Conservation (phyloP, 2,888 invertebrate genomes). For the Torymus aiolomorphi region DNA sequence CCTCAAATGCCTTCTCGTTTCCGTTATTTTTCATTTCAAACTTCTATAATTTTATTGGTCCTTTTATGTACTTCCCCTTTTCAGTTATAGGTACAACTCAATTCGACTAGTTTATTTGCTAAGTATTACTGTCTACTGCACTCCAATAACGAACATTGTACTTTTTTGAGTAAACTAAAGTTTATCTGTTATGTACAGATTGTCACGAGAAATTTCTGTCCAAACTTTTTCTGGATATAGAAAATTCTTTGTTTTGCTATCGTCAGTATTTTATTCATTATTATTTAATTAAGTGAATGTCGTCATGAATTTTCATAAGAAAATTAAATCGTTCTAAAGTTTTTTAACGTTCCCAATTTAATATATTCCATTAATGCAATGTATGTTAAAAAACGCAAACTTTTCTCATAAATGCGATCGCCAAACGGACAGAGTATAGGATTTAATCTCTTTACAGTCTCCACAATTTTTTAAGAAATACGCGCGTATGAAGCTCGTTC, state of each 20-base stretch:
- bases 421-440: background rate
- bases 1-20: constrained; percentile 36
- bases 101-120: background rate
- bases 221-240: too few relatives aligned
- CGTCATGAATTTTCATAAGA: too few relatives aligned
- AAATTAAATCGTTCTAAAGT: too few relatives aligned
- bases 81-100: background rate
- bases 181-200: background rate
- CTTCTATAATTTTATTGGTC: constrained; percentile 9
- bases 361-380: too few relatives aligned
- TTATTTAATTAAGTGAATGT: too few relatives aligned
- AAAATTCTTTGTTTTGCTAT: too few relatives aligned
- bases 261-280: too few relatives aligned
- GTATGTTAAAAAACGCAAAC: constrained; percentile 19
- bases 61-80: background rate
- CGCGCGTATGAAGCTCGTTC: background rate
- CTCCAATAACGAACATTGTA: constrained; percentile 3
- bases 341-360: too few relatives aligned
- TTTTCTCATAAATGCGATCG: constrained; percentile 6
- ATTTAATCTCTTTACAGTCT: constrained; percentile 6
- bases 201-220: background rate
- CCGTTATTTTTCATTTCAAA: constrained; percentile 46
- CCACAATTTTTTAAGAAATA: constrained; percentile 5
- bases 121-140: constrained; percentile 1
- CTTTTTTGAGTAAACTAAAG: background rate